phyloP scores from a whole-genome alignment of 2,888 invertebrate species.

The Lapara coniferarum region DNA sequence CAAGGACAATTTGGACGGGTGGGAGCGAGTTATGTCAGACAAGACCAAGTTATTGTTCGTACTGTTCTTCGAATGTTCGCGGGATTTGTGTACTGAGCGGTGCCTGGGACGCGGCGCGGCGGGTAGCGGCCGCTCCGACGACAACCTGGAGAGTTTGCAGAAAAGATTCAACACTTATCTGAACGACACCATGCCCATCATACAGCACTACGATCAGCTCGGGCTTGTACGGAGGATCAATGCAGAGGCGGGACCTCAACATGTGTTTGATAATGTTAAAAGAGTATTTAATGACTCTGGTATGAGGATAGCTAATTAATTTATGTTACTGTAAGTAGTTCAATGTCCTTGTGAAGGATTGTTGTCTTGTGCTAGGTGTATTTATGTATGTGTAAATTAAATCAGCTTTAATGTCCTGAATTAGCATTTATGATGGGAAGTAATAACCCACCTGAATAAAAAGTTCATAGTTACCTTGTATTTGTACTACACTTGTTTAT shows the following conservation, averaged over 20 bases:
- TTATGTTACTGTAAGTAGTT: constrained; percentile 45
- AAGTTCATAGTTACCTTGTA: constrained; percentile 3
- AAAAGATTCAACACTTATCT: constrained; percentile 94
- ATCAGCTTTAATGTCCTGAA: constrained; percentile 27
- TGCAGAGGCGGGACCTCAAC: constrained; percentile 86
- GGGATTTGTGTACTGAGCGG: constrained; percentile 92
- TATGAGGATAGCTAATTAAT: constrained; percentile 55
- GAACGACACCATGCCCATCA: constrained; percentile 94
- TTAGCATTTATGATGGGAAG: constrained; percentile 7
- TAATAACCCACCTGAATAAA: constrained; percentile 10
- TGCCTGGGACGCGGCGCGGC: constrained; percentile 94
- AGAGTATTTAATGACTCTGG: constrained; percentile 74
- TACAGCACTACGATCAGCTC: constrained; percentile 89
- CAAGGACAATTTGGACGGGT: constrained; percentile 97
- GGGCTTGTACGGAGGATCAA: constrained; percentile 90
- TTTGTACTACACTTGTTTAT: background rate
- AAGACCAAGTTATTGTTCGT: constrained; percentile 94
- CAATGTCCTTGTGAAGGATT: constrained; percentile 39
- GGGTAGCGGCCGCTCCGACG: constrained; percentile 96
- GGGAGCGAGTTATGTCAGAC: constrained; percentile 92
- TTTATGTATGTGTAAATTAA: constrained; percentile 27
- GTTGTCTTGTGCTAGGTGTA: constrained; percentile 22
- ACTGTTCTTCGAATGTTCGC: constrained; percentile 95
- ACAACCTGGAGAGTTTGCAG: constrained; percentile 93
- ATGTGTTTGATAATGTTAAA: constrained; percentile 86